Evolutionary conservation across 37 sponge, comb jelly and placozoan species (phyloP).

Genomic region (Beroe forskalii): DNA sequence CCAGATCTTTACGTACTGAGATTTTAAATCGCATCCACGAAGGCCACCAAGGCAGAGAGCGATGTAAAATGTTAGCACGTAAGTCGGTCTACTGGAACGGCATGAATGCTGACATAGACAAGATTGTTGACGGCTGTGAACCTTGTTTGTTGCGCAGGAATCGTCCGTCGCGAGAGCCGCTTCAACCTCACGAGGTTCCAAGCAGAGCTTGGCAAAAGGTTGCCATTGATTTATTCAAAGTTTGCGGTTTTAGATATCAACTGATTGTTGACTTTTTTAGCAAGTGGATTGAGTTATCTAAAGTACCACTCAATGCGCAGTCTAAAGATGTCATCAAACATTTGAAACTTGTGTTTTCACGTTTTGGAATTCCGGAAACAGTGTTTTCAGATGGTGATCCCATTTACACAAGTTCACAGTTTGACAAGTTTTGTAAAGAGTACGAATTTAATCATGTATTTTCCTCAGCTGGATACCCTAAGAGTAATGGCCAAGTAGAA

Average conservation of each 20-base stretch:
- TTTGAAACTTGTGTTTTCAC: not conserved
- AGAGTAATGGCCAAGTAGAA: constrained; percentile 4
- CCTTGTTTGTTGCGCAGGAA: not conserved
- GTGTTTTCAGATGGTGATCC: constrained; percentile 4
- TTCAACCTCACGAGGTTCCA: not conserved
- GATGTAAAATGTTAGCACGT: constrained; percentile 20
- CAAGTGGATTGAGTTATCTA: not conserved
- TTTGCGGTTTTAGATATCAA: not conserved
- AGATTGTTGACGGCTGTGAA: not conserved
- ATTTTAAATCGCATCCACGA: not conserved
- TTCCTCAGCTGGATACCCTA: not conserved
- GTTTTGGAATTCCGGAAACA: constrained; percentile 4
- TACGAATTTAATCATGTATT: not conserved
- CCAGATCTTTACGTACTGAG: not conserved
- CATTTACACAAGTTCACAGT: constrained; percentile 2
- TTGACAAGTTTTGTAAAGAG: not conserved
- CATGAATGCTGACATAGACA: constrained; percentile 2
- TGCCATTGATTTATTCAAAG: not conserved
- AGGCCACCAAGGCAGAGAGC: constrained; percentile 21
- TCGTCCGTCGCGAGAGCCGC: not conserved
- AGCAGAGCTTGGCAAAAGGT: constrained; percentile 35
- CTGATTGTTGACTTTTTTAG: not conserved
- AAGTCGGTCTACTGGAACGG: not conserved
- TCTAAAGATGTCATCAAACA: not conserved
- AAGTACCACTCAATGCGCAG: not conserved